A percentile compares a stretch with the other conserved stretches of the same genome.
phyloP scores from a whole-genome alignment of 2,113 vertebrate species.

The Rhinoderma darwinii region DNA sequence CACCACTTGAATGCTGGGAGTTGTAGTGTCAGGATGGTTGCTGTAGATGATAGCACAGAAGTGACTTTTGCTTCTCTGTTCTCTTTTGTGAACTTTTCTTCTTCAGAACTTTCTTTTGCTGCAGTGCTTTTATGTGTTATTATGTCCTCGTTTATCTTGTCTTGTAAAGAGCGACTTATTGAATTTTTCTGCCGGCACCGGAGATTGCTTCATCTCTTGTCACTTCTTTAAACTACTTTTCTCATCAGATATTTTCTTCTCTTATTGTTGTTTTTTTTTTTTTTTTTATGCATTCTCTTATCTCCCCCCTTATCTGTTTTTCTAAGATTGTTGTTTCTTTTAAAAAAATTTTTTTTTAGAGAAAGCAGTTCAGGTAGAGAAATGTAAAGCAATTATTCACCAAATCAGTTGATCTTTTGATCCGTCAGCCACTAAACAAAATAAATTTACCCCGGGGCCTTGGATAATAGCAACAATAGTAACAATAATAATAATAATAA shows the following conservation, averaged over 20 bases:
- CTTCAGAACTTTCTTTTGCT: constrained; percentile 6
- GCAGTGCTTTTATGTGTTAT: constrained; percentile 20
- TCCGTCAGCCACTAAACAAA: too few relatives aligned
- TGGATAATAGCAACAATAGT: too few relatives aligned
- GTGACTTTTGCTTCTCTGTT: not conserved
- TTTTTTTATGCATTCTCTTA: constrained; percentile 22
- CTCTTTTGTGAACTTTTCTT: constrained; percentile 14
- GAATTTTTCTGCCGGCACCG: constrained; percentile 27
- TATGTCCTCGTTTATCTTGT: constrained; percentile 46
- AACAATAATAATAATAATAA: too few relatives aligned
- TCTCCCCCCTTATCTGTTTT: not conserved
- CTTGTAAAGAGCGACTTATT: constrained; percentile 38
- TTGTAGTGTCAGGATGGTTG: not conserved
- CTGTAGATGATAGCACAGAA: not conserved
- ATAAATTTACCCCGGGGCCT: too few relatives aligned
- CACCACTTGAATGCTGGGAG: not conserved
- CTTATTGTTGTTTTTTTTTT: constrained; percentile 23
- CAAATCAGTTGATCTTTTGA: not conserved
- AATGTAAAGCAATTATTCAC: not conserved
- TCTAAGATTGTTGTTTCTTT: not conserved
- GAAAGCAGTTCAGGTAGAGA: constrained; percentile 1
- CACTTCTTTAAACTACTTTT: constrained; percentile 18
- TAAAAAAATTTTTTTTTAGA: not conserved
- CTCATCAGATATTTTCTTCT: constrained; percentile 44
- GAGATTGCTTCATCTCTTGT: constrained; percentile 45